Evolutionary conservation across 2,113 vertebrate genomes (phyloP), one percentile per base, ranked within the genome.

Genomic region (Sprattus sprattus): DNA sequence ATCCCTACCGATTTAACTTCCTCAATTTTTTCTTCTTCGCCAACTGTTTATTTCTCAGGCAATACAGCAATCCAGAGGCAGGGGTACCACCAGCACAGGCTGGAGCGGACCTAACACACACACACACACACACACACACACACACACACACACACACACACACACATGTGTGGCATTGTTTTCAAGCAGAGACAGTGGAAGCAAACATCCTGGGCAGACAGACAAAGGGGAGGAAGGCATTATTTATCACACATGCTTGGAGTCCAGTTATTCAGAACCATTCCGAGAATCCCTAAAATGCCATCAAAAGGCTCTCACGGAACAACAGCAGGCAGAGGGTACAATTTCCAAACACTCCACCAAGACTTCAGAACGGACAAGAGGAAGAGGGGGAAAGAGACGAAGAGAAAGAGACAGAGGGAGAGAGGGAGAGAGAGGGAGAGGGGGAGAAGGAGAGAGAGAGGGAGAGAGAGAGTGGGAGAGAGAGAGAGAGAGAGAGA

Each of bases 141-240:
- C 60, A 64, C 18, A 22, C 60, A 64, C 60, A 64, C 18, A 64
- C 60, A 64, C 60, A 64, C 60, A 64, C 54, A 49, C 64, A 20
- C 85, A 88, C 82, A 90, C 85, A 86, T 90, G 89, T 89, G 88
- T 86, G 71, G 84, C 71, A 89, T 87, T 54, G 84, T 87, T 89
- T 90, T 89, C 87, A 83, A 60, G 89, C 46, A 28, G 39, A 83
- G 81, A 82, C 52, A 52, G 85, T 46, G 82, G 54, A 81, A 84
- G 57, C 85, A 92, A 91, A 91, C 90, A 90, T 90, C 87, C 54
- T 46, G 82, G 81, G 20, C 85, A 20, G 71, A 86, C 52, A 75
- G 83, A 85, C 49, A 46, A 45, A 81, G n/a, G 84, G 47, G 49
- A 86, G 71, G 67, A 82, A 86, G 60, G 32, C 47, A 44, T 46